These are phyloP conservation scores for Osmoderma eremita DNA, from an alignment of 2,888 invertebrate species.

Conservation along the genomic window DNA sequence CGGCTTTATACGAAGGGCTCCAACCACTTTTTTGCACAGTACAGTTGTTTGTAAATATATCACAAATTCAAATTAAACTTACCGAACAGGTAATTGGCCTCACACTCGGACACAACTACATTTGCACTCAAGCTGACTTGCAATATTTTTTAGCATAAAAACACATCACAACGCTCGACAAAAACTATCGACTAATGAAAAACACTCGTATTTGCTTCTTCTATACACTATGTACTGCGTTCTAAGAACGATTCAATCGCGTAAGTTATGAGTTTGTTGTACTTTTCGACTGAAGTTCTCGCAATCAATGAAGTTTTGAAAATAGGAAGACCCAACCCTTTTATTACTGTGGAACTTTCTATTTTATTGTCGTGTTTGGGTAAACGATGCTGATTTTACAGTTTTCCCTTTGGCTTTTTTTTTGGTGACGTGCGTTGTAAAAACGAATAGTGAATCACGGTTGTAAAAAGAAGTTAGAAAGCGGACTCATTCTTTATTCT, in stretches of 20 bases:
- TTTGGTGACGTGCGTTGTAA: conserved; percentile 35
- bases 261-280: conserved; percentile 14
- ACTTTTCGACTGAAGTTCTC: conserved; percentile 30
- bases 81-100: too few species aligned
- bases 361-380: conserved; percentile 36
- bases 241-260: too few species aligned
- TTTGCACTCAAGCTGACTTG: too few species aligned
- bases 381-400: conserved; percentile 37
- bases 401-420: conserved; percentile 26
- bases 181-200: too few species aligned
- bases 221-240: too few species aligned
- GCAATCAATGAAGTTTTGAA: conserved; percentile 32
- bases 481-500: conserved; percentile 6
- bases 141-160: too few species aligned
- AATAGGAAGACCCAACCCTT: conserved; percentile 29
- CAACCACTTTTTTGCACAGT: too few species aligned
- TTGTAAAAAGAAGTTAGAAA: conserved; percentile 32
- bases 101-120: too few species aligned
- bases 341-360: conserved; percentile 34
- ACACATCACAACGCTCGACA: too few species aligned
- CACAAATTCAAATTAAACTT: not conserved
- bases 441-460: conserved; percentile 30
- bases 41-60: not conserved
- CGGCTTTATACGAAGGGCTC: too few species aligned
- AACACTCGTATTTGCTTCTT: too few species aligned